Base-by-base conservation (phyloP, 2,797 vertebrate genomes). In the Anisognathus igniventris region DNA sequence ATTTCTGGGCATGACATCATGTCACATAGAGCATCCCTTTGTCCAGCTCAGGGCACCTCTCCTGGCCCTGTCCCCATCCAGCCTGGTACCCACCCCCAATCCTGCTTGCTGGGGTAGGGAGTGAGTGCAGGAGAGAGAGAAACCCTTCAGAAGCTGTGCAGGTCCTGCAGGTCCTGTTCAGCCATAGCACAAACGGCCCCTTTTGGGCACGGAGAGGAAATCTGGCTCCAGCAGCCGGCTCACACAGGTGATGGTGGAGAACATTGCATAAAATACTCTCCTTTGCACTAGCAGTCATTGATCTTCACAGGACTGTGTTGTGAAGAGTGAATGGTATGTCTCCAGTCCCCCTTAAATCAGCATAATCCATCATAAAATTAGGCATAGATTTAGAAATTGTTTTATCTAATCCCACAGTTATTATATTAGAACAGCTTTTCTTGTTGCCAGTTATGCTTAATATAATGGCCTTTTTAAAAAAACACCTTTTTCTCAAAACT, bases 201-300 rank as follows among this genome's bases (percentile, higher is more conserved):
- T 11, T 5, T 0, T 5, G n/a, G 30, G 44, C 62, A 2, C 74
- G 25, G 40, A 4, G 51, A 12, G 51, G 23, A 56, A 15, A 30
- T 7, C 10, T 27, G 22, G 9, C 54, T 58, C 17, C 35, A 25
- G 67, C 39, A 57, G 50, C 37, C 37, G 14, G 35, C 30, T 51
- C 31, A 2, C 25, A 9, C 16, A 2, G 3, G 0, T 5, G 3
- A 6, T 35, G 28, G 1, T 53, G 75, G 25, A 35, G 24, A 64
- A 2, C 9, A 8, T 1, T 10, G 22, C 5, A 4, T 7, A 7
- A 7, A 25, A 31, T 23, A 4, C 7, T 51, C 17, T 22, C 0
- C 0, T 0, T 51, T 81, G 79, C 60, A 12, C 39, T 50, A 10
- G 24, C 28, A 64, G 31, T 28, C 14, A 3, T 2, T 80, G 28